Evolutionary conservation across 2,888 invertebrate genomes (phyloP).

Genomic region (Sarcophaga subvicina): DNA sequence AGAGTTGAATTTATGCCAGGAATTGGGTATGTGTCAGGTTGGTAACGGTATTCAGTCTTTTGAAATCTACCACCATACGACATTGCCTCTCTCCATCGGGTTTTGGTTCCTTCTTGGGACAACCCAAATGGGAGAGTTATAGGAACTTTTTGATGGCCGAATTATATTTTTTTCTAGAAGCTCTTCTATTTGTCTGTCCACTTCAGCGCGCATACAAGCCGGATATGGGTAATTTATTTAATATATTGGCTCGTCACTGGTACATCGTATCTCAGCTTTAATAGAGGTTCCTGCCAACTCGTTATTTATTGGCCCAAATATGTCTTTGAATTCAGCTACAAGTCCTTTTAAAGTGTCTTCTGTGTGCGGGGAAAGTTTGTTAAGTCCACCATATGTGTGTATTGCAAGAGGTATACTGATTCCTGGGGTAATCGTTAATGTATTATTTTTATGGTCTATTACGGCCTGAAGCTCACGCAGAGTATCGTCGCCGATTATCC

Average conservation of each 20-base stretch:
- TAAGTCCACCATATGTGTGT: not conserved
- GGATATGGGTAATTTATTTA: constrained; percentile 78
- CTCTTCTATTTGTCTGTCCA: constrained; percentile 74
- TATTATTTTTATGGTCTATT: constrained; percentile 61
- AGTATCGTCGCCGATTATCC: constrained; percentile 60
- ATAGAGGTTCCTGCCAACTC: constrained; percentile 55
- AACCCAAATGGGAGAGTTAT: constrained; percentile 73
- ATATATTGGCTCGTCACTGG: constrained; percentile 72
- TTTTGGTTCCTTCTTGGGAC: constrained; percentile 69
- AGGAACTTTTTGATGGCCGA: constrained; percentile 72
- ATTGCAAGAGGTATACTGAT: constrained; percentile 6
- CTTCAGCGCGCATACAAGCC: constrained; percentile 75
- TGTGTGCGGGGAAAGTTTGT: not conserved
- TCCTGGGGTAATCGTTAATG: constrained; percentile 41
- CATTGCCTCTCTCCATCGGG: constrained; percentile 66
- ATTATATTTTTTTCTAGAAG: constrained; percentile 74
- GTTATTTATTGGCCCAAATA: constrained; percentile 10
- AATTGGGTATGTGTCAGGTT: constrained; percentile 62
- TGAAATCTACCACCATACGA: constrained; percentile 69
- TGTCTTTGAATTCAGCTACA: constrained; percentile 1
- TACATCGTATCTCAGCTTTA: constrained; percentile 76
- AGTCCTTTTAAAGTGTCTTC: not conserved
- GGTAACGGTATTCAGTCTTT: constrained; percentile 69
- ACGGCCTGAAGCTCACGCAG: constrained; percentile 62
- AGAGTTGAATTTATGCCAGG: constrained; percentile 68